phyloP scores from a whole-genome alignment of 2,888 invertebrate species.

The Philopedon plagiatum region DNA sequence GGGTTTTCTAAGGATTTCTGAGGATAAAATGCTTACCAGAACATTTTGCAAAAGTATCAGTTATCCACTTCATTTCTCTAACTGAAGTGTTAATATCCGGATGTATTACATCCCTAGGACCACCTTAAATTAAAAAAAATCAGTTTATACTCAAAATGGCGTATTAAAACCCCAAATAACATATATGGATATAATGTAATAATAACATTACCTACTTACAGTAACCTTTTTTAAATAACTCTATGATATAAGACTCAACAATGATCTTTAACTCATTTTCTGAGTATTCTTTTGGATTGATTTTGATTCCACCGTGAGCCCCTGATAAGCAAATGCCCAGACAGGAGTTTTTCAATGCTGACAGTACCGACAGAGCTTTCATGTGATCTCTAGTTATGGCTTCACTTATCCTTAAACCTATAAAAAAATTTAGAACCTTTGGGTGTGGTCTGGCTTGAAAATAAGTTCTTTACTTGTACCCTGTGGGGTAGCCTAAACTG shows the following conservation, averaged over 20 bases:
- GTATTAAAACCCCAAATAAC: no score
- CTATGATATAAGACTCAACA: constrained; percentile 57
- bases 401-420: constrained; percentile 61
- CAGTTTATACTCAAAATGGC: no score
- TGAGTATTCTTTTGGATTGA: constrained; percentile 59
- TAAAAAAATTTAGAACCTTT: no score
- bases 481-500: no score
- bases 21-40: no score
- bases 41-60: constrained; percentile 50
- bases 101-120: constrained; percentile 60
- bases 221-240: constrained; percentile 58
- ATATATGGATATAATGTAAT: no score
- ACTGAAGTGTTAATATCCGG: constrained; percentile 62
- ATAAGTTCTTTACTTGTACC: no score
- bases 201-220: constrained; percentile 52
- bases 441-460: no score
- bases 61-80: constrained; percentile 62
- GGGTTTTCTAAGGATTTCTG: no score
- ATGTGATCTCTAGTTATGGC: constrained; percentile 62
- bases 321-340: constrained; percentile 63
- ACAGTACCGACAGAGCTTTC: constrained; percentile 62
- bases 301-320: constrained; percentile 63
- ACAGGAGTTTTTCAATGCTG: constrained; percentile 63
- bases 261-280: constrained; percentile 60
- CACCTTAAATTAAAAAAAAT: constrained; percentile 51